Conservation (phyloP, 2,888 invertebrate species). For the Plebejus melissa region DNA sequence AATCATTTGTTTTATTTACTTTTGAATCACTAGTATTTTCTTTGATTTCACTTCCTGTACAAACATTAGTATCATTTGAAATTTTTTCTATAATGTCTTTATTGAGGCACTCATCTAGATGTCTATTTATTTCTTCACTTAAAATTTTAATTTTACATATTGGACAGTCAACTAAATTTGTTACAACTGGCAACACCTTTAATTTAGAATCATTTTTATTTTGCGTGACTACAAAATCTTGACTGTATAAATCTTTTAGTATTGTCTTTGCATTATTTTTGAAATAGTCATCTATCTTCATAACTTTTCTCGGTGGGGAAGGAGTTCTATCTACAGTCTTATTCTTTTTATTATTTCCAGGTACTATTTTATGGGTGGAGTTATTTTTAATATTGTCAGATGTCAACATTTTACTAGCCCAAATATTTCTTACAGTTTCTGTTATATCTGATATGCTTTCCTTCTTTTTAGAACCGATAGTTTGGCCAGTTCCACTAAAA, state of each 20-base stretch:
- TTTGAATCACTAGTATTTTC: not conserved
- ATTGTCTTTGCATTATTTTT: slow-evolving; percentile 51
- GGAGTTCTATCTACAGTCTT: slow-evolving; percentile 41
- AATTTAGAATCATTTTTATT: slow-evolving; percentile 43
- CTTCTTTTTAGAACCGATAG: slow-evolving; percentile 36
- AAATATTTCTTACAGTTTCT: slow-evolving; percentile 47
- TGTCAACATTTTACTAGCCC: slow-evolving; percentile 45
- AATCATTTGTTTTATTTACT: slow-evolving; percentile 5
- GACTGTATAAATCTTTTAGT: slow-evolving; percentile 65
- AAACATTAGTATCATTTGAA: slow-evolving; percentile 34
- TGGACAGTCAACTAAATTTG: slow-evolving; percentile 64
- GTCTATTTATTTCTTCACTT: slow-evolving; percentile 57
- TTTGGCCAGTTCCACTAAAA: slow-evolving; percentile 47
- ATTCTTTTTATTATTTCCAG: slow-evolving; percentile 45
- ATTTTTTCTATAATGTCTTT: slow-evolving; percentile 56
- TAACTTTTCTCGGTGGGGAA: slow-evolving; percentile 57
- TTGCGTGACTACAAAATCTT: slow-evolving; percentile 53
- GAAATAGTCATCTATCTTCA: slow-evolving; percentile 66
- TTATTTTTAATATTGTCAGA: slow-evolving; percentile 25
- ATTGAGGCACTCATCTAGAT: slow-evolving; percentile 71
- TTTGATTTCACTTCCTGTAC: not conserved
- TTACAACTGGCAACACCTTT: slow-evolving; percentile 43
- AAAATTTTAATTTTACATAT: slow-evolving; percentile 61
- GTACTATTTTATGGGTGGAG: slow-evolving; percentile 24
- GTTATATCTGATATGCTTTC: slow-evolving; percentile 38